Evolutionary conservation across 2,797 vertebrate genomes (phyloP).

Genomic region (Lates japonicus): DNA sequence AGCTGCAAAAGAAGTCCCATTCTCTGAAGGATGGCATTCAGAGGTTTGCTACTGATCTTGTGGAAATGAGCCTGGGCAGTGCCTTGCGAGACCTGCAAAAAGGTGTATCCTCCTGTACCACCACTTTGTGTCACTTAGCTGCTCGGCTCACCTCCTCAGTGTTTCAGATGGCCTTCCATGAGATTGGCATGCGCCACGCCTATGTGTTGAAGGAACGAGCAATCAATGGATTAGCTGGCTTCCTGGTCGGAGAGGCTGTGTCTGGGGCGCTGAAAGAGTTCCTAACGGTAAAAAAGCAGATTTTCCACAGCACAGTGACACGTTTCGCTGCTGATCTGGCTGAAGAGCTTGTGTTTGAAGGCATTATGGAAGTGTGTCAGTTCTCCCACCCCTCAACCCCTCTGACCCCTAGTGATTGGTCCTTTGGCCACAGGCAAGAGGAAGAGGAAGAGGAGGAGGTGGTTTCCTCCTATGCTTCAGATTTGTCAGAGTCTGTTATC

Average conservation of each 20-base stretch:
- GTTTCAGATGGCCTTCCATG: conserved; percentile 98
- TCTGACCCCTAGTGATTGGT: conserved; percentile 82
- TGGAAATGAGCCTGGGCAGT: conserved; percentile 95
- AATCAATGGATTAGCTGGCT: conserved; percentile 91
- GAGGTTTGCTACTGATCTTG: conserved; percentile 94
- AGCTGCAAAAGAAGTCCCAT: conserved; percentile 88
- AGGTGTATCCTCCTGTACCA: conserved; percentile 95
- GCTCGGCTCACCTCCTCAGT: conserved; percentile 94
- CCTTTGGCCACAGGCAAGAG: conserved; percentile 77
- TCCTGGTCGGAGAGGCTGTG: conserved; percentile 94
- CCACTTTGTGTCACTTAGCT: conserved; percentile 94
- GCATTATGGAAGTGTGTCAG: conserved; percentile 99
- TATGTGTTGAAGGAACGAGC: conserved; percentile 93
- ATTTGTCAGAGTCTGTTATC: conserved; percentile 97
- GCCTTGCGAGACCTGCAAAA: conserved; percentile 97
- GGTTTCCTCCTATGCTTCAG: conserved; percentile 94
- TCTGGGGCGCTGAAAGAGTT: conserved; percentile 94
- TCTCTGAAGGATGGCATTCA: conserved; percentile 95
- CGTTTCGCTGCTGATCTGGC: conserved; percentile 95
- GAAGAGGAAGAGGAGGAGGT: conserved; percentile 91
- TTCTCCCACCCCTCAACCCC: conserved; percentile 95
- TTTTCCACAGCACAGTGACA: conserved; percentile 93
- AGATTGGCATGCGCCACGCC: conserved; percentile 93
- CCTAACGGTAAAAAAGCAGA: conserved; percentile 93
- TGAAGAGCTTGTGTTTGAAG: conserved; percentile 98